Evolutionary conservation across 2,113 vertebrate genomes (phyloP), one percentile per base, ranked within the genome.

Genomic region (Sander vitreus): DNA sequence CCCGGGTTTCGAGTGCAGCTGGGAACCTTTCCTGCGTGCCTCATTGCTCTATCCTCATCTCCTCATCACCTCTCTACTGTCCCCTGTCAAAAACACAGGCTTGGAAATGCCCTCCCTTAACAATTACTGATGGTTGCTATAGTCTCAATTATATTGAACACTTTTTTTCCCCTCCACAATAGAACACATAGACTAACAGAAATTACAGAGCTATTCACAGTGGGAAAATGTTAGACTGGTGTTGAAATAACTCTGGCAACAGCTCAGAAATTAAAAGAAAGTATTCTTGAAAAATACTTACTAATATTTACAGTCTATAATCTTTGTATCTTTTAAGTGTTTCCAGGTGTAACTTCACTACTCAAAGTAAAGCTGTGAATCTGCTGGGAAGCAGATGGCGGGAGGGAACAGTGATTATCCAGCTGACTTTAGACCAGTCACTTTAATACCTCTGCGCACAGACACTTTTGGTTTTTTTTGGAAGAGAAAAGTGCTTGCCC

Each of bases 361-460:
- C 25, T 27, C 58, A 25, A 21, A 65, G 68, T 13, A 1, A 76
- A 15, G 39, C 13, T 19, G 10, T 5, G 13, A 48, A 4, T 39
- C 15, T 50, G 25, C 57, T 54, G 75, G 27, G 58, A 27, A 48
- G 2, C 5, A 18, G 25, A 15, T 8, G 48, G 5, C 76, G 50
- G 18, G 55, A 5, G 75, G 55, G 81, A 73, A 25, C 55, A 10
- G 54, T 18, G 57, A 73, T 84, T 43, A 84, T 78, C 69, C 60
- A 5, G 66, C 73, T 45, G 73, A 67, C 54, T 73, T 33, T 10
- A 54, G 60, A 72, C 63, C 58, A 51, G 43, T 68, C 63, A 50
- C 66, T 68, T 64, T 75, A 84, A 84, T 43, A 30, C 36, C 67
- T 62, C 60, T 43, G 73, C 43, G 33, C 33, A 33, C 57, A 65